These are phyloP conservation scores for Drosophila nigrodunni DNA, from an alignment of 1,140 invertebrate species.

Conservation along the genomic window DNA sequence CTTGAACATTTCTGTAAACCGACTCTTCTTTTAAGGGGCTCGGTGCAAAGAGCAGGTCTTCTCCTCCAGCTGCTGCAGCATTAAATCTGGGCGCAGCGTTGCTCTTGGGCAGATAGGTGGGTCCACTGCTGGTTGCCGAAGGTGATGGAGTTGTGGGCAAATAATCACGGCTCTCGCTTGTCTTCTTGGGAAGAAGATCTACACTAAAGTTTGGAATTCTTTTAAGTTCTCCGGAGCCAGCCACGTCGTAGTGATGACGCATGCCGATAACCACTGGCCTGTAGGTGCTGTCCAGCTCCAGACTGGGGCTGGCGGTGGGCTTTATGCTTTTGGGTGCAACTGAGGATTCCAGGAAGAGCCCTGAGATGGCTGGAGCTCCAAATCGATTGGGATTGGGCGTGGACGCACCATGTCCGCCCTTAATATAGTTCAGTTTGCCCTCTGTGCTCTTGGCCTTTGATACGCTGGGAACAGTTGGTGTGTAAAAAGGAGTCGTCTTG, in stretches of 20 bases:
- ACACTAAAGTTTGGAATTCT: constrained; percentile 24
- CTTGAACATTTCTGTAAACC: constrained; percentile 84
- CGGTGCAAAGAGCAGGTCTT: constrained; percentile 70
- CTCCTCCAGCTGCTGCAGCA: constrained; percentile 57
- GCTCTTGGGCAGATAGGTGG: constrained; percentile 77
- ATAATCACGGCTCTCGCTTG: constrained; percentile 62
- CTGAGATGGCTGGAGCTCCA: constrained; percentile 42
- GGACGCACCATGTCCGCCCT: constrained; percentile 54
- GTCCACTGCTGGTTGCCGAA: constrained; percentile 67
- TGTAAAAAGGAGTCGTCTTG: constrained; percentile 81
- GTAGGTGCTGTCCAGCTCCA: constrained; percentile 67
- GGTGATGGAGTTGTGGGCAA: constrained; percentile 65
- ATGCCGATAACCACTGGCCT: constrained; percentile 75
- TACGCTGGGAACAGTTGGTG: constrained; percentile 84
- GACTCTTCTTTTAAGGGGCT: constrained; percentile 67
- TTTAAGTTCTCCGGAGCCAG: constrained; percentile 59
- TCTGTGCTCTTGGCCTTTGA: constrained; percentile 71
- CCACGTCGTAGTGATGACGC: constrained; percentile 74
- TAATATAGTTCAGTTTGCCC: constrained; percentile 71
- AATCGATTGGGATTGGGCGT: constrained; percentile 68
- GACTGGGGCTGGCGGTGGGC: constrained; percentile 54
- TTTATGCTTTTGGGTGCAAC: constrained; percentile 52
- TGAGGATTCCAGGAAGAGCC: constrained; percentile 64
- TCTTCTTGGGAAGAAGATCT: constrained; percentile 41
- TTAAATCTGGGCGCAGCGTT: constrained; percentile 51